Evolutionary conservation across 2,113 vertebrate species (phyloP), one percentile per base, ranked within the genome.

Genomic region (Lichenostomus cassidix): DNA sequence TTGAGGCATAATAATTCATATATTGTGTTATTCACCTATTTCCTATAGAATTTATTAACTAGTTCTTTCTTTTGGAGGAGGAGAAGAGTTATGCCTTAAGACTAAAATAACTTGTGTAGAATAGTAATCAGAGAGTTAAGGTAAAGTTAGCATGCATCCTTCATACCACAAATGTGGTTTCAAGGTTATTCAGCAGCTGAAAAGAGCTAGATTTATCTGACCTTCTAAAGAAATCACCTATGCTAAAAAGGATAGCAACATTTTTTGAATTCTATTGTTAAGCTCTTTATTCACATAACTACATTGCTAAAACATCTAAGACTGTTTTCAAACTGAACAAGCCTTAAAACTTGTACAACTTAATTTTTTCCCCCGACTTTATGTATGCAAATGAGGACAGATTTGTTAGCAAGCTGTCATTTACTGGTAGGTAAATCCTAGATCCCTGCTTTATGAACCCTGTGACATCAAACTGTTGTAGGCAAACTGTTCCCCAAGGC

Each of bases 181-280:
- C 94, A 96, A 96, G 93, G 82, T 90, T 95, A 94, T 77, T 27
- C 60, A 77, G 69, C 28, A 87, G 47, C 33, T 65, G 83, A 90
- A 86, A 41, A 91, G 47, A 89, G 41, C 10, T 83, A 64, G 65
- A 92, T 87, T 89, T 82, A 60, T 82, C 44, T 91, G 70, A 91
- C 69, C 58, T 92, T 91, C 65, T 18, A 84, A 94, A 94, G 62
- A 91, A 89, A 84, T 84, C 35, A 76, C n/a, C 41, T 76, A 35
- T 76, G 77, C n/a, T 78, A 60, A 93, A 91, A 95, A 89, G 56
- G 14, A 77, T 35, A 90, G 15, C 21, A 92, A 58, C 15, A 27
- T 47, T 81, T 92, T 87, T 67, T 53, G 1, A 84, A 84, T 87
- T 84, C 27, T 55, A 33, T 78, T 75, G 25, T 81, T 37, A 87